Conservation (phyloP, 2,113 vertebrate genomes). For the Cheirogaleus medius region DNA sequence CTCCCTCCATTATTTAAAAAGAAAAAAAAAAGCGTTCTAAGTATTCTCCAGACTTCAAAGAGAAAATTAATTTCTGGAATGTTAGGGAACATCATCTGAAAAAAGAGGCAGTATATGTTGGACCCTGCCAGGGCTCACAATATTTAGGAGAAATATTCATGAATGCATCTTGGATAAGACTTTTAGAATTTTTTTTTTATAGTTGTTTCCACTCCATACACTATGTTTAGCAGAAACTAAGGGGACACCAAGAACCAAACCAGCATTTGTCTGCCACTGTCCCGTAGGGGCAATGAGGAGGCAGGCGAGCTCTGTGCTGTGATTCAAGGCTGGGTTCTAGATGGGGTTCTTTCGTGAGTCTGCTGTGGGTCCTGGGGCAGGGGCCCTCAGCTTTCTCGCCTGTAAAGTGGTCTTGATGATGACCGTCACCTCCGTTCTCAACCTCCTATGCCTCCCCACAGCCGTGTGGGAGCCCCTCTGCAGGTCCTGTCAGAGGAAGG, state of each 20-base stretch:
- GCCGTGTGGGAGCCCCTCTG: too few species aligned
- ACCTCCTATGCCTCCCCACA: not conserved
- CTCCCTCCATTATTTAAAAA: not conserved
- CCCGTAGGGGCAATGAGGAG: not conserved
- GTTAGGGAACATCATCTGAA: not conserved
- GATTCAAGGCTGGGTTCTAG: not conserved
- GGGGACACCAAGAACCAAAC: not conserved
- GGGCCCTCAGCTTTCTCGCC: not conserved
- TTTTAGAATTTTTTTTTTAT: not conserved
- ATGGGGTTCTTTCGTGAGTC: not conserved
- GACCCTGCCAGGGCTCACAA: not conserved
- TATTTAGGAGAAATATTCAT: not conserved
- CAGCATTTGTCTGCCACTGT: too few species aligned
- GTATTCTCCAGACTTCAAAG: not conserved
- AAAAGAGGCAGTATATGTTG: fast-evolving
- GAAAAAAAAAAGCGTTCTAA: not conserved
- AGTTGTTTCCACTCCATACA: not conserved
- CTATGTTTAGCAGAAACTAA: not conserved
- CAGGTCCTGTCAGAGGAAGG: not conserved
- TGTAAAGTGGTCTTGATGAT: not conserved
- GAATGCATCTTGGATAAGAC: not conserved
- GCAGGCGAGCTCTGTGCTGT: not conserved
- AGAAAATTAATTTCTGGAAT: not conserved
- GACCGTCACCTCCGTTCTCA: too few species aligned
- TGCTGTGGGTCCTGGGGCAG: not conserved